phyloP scores from a whole-genome alignment of 2,113 vertebrate species.

The Chloropsis hardwickii region DNA sequence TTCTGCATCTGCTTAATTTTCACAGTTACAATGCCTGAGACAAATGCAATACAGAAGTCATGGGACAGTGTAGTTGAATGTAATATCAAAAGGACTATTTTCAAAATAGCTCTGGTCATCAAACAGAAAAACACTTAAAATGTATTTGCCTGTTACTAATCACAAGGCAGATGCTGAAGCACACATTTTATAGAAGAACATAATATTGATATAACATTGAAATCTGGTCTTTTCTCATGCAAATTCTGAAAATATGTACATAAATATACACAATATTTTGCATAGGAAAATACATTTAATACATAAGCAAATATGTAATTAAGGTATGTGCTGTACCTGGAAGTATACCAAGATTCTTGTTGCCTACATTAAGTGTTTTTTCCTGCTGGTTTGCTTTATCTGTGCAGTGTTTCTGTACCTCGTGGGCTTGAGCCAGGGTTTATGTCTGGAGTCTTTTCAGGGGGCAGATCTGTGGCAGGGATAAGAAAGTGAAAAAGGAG shows the following conservation, averaged over 20 bases:
- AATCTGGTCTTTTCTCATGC: not conserved
- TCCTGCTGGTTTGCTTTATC: not conserved
- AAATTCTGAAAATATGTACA: not conserved
- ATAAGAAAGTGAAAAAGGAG: constrained; percentile 55
- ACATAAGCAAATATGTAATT: not conserved
- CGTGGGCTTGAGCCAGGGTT: not conserved
- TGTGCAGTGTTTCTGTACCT: not conserved
- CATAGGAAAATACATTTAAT: not conserved
- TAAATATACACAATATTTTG: not conserved
- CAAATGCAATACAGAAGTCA: not conserved
- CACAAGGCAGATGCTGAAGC: not conserved
- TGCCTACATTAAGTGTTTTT: not conserved
- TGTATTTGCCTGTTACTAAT: not conserved
- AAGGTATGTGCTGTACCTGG: not conserved
- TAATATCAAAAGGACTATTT: not conserved
- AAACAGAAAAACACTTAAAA: not conserved
- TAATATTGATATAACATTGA: not conserved
- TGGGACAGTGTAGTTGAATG: not conserved
- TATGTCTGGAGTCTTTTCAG: not conserved
- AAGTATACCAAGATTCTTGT: not conserved
- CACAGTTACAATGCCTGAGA: not conserved
- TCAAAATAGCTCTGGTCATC: not conserved
- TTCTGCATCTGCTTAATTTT: not conserved
- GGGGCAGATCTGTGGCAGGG: constrained; percentile 37
- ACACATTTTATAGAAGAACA: not conserved